These are phyloP conservation scores for Leptobrachium leishanense DNA, from an alignment of 2,113 vertebrate species.

Conservation along the genomic window DNA sequence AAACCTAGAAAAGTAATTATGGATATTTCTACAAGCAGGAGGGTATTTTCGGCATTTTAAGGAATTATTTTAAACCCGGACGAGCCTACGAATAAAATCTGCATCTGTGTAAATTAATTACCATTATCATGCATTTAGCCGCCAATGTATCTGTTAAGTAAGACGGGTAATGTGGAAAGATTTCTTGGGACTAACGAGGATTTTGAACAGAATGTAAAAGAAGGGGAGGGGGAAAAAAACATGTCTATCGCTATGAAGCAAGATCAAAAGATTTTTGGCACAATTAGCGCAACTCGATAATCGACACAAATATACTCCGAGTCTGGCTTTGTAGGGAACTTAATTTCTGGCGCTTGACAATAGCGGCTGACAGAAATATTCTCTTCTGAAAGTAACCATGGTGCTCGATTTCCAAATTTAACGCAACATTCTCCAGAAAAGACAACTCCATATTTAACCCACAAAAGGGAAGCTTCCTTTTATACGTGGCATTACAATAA, in stretches of 20 bases:
- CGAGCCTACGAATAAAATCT: conserved; percentile 18
- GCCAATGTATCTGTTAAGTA: conserved; percentile 35
- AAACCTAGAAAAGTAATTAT: too few species aligned
- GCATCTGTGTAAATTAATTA: conserved; percentile 23
- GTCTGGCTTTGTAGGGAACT: conserved; percentile 21
- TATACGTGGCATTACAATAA: too few species aligned
- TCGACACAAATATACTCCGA: conserved; percentile 28
- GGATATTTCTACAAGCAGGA: background rate
- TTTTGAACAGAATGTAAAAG: conserved; percentile 38
- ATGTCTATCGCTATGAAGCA: conserved; percentile 27
- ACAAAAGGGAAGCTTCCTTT: too few species aligned
- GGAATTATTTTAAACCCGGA: conserved; percentile 6
- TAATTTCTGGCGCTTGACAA: conserved; percentile 38
- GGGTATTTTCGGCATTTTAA: background rate
- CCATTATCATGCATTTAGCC: conserved; percentile 32
- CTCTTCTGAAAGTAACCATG: background rate
- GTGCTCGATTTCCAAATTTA: conserved; percentile 6
- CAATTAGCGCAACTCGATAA: conserved; percentile 41
- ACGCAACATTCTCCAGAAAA: background rate
- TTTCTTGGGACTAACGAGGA: conserved; percentile 33
- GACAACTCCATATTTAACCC: background rate
- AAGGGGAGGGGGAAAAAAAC: background rate
- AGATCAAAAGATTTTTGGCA: conserved; percentile 17
- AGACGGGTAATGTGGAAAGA: conserved; percentile 20
- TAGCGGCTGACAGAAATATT: conserved; percentile 28